Conservation (phyloP, 1,140 invertebrate species). For the Probaryconus sp. region DNA sequence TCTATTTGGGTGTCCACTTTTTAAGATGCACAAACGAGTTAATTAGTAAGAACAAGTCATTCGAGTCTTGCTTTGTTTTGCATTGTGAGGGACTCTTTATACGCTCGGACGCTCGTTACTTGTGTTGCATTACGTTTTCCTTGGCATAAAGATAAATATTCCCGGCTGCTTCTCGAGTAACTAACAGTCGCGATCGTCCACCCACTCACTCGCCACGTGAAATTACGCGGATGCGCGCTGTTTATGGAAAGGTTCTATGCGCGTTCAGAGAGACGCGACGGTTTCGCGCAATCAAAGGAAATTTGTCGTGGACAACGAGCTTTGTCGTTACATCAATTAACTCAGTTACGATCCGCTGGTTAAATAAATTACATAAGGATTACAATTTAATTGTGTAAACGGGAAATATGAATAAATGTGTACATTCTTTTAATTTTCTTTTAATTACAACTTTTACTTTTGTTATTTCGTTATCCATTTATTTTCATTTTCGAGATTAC, state of each 20-base stretch:
- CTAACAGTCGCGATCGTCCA: slow-evolving; percentile 59
- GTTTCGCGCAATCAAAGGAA: slow-evolving; percentile 29
- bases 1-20: too few relatives aligned
- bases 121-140: slow-evolving; percentile 50
- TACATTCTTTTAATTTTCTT: too few relatives aligned
- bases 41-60: too few relatives aligned
- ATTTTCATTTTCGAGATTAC: too few relatives aligned
- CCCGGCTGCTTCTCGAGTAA: slow-evolving; percentile 58
- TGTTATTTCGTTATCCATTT: too few relatives aligned
- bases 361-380: slow-evolving; percentile 36
- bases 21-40: too few relatives aligned
- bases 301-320: slow-evolving; percentile 23
- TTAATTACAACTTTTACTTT: slow-evolving; percentile 11
- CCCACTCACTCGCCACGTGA: slow-evolving; percentile 50
- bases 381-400: slow-evolving; percentile 31
- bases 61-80: too few relatives aligned
- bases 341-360: slow-evolving; percentile 17
- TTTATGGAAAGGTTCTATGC: slow-evolving; percentile 47
- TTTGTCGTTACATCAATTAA: slow-evolving; percentile 23
- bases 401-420: slow-evolving; percentile 10
- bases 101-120: slow-evolving; percentile 54
- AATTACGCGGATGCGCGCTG: slow-evolving; percentile 56
- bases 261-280: slow-evolving; percentile 13
- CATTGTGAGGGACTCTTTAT: slow-evolving; percentile 58
- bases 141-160: slow-evolving; percentile 63